These are phyloP conservation scores for Cololabis saira DNA, from an alignment of 2,113 vertebrate genomes.

Conservation along the genomic window DNA sequence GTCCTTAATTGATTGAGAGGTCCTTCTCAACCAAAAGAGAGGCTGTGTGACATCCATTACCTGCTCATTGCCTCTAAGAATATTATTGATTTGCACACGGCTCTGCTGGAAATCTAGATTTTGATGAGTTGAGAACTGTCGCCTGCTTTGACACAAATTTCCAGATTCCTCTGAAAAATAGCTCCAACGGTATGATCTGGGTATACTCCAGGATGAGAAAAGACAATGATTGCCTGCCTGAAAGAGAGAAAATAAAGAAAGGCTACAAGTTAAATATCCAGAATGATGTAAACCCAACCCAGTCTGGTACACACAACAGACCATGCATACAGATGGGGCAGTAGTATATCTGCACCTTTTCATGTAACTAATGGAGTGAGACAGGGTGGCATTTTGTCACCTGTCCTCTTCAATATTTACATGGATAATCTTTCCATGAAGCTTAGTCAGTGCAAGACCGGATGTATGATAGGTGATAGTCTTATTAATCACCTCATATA, in stretches of 20 bases:
- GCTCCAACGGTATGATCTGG: slow-evolving; percentile 10
- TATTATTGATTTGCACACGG: slow-evolving; percentile 84
- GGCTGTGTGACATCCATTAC: slow-evolving; percentile 24
- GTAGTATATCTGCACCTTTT: too few relatives aligned
- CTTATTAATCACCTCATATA: too few relatives aligned
- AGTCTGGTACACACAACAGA: too few relatives aligned
- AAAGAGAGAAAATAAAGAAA: slow-evolving; percentile 1
- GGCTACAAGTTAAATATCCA: too few relatives aligned
- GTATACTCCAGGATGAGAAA: slow-evolving; percentile 48
- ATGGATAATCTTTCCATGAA: too few relatives aligned
- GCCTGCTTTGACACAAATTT: slow-evolving; percentile 10
- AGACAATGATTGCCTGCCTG: slow-evolving; percentile 1
- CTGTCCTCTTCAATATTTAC: too few relatives aligned
- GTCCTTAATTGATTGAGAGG: background rate
- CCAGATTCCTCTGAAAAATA: background rate
- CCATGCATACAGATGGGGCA: too few relatives aligned
- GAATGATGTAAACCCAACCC: fast-evolving
- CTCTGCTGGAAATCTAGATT: slow-evolving; percentile 86
- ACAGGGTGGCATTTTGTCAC: too few relatives aligned
- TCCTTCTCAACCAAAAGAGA: too few relatives aligned
- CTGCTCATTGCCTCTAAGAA: slow-evolving; percentile 87
- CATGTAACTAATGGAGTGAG: too few relatives aligned
- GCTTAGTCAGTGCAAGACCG: too few relatives aligned
- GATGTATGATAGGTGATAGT: too few relatives aligned
- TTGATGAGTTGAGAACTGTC: slow-evolving; percentile 70